phyloP scores from a whole-genome alignment of 2,113 vertebrate species.

The Rissa tridactyla region DNA sequence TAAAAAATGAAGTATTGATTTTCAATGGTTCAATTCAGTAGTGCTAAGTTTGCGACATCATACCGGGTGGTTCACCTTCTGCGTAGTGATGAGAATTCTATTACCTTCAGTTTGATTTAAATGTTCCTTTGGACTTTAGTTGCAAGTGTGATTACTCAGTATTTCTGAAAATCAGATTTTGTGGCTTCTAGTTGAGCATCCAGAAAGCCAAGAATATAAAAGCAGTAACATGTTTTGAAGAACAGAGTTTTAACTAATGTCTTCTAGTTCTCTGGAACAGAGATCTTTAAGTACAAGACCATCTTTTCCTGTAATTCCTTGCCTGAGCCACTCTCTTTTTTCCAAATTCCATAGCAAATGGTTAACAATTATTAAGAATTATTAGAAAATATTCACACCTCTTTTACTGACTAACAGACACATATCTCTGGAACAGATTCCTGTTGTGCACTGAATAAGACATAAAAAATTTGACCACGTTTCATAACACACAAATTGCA shows the following conservation, averaged over 20 bases:
- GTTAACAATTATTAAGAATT: not conserved
- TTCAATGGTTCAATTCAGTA: not conserved
- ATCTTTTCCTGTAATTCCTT: not conserved
- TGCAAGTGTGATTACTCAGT: not conserved
- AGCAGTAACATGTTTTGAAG: not conserved
- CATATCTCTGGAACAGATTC: not conserved
- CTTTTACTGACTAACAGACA: not conserved
- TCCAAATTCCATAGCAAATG: not conserved
- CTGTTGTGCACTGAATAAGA: not conserved
- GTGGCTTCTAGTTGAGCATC: not conserved
- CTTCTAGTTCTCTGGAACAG: not conserved
- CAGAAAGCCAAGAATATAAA: not conserved
- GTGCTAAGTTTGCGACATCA: not conserved
- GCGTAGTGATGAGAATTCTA: not conserved
- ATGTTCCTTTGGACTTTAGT: not conserved
- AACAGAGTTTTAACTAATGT: not conserved
- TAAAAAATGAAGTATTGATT: not conserved
- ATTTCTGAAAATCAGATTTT: not conserved
- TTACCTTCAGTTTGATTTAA: not conserved
- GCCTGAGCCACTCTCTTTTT: not conserved
- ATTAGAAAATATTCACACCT: not conserved
- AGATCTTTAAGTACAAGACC: not conserved
- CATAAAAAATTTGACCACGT: not conserved
- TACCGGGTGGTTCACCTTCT: not conserved
- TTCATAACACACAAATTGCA: not conserved